Evolutionary conservation across 2,113 vertebrate genomes (phyloP).

Genomic region (Epinephelus fuscoguttatus): DNA sequence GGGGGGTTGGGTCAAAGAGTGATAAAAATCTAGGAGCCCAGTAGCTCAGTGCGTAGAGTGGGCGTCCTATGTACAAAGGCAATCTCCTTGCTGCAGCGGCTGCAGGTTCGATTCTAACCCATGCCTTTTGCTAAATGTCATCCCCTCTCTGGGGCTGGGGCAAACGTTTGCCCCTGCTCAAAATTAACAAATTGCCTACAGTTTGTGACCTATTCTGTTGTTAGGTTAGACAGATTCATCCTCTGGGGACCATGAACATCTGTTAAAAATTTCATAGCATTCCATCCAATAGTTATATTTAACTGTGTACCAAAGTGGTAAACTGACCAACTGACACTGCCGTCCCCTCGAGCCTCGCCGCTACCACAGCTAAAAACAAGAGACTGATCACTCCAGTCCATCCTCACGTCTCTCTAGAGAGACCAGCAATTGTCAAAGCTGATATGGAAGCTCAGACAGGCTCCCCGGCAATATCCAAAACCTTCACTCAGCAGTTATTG

Average conservation of each 20-base stretch:
- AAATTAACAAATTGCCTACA: too few relatives aligned
- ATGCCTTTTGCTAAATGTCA: too few relatives aligned
- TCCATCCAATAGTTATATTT: background rate
- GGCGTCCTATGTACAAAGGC: too few relatives aligned
- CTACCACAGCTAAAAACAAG: conserved; percentile 27
- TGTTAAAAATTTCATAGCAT: background rate
- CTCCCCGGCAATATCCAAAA: conserved; percentile 63
- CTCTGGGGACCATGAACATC: background rate
- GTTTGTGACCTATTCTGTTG: too few relatives aligned
- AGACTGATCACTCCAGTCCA: background rate
- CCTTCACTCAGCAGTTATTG: conserved; percentile 74
- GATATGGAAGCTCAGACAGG: conserved; percentile 53
- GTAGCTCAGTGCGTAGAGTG: too few relatives aligned
- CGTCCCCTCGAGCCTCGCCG: background rate
- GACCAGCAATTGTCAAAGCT: conserved; percentile 29
- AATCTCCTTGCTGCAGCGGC: too few relatives aligned
- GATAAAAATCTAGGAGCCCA: too few relatives aligned
- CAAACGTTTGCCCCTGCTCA: too few relatives aligned
- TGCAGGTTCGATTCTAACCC: too few relatives aligned
- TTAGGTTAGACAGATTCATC: background rate
- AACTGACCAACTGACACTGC: background rate
- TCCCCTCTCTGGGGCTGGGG: too few relatives aligned
- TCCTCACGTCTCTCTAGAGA: conserved; percentile 17
- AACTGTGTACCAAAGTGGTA: background rate
- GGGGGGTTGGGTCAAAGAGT: too few relatives aligned